Conservation (phyloP, 1,140 invertebrate genomes). For the Glomeris maerens region DNA sequence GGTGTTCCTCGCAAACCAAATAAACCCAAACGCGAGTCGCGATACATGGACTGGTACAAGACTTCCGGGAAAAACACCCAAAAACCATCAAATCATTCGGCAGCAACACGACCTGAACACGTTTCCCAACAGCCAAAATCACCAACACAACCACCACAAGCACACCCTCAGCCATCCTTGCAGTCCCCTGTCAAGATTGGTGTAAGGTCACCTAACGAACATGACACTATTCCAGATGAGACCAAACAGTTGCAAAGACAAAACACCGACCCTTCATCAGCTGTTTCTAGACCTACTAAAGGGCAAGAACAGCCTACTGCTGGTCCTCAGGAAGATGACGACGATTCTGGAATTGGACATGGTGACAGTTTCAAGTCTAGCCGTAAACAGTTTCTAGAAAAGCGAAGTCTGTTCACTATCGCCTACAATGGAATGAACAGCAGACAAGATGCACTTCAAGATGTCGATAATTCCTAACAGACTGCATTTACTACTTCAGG, state of each 20-base stretch:
- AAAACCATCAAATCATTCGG: background rate
- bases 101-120: background rate
- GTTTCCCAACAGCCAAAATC: background rate
- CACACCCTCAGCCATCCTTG: background rate
- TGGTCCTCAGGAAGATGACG: background rate
- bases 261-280: background rate
- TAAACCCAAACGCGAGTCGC: constrained; percentile 19
- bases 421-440: constrained; percentile 73
- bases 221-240: background rate
- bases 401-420: constrained; percentile 86
- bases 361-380: constrained; percentile 21
- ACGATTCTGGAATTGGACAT: background rate
- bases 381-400: constrained; percentile 61
- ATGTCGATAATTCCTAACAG: too few relatives aligned
- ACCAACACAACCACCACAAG: too few relatives aligned
- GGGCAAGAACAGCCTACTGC: background rate
- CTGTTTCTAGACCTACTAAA: background rate
- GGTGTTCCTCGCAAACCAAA: too few relatives aligned
- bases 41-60: constrained; percentile 43
- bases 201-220: background rate
- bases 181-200: background rate
- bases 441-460: constrained; percentile 27
- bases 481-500: too few relatives aligned
- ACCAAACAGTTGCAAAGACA: background rate
- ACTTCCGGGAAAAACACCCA: constrained; percentile 24